Conservation (phyloP, 2,797 vertebrate genomes). For the Caiman crocodilus region DNA sequence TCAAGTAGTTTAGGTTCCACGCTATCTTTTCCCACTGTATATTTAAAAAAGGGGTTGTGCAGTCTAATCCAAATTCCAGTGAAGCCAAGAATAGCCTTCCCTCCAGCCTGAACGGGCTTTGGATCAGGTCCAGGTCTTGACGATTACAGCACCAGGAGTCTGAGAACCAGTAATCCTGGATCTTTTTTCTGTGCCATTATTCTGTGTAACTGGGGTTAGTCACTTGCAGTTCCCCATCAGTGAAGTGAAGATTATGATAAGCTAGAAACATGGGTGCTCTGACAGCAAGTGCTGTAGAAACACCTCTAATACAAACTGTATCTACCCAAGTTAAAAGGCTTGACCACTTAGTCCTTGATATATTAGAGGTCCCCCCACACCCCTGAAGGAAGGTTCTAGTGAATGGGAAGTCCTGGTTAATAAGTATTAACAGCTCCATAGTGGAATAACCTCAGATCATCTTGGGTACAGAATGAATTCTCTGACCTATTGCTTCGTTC, state of each 20-base stretch:
- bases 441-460: background rate
- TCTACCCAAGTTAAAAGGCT: background rate
- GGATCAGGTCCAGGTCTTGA: background rate
- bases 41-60: background rate
- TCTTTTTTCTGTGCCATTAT: background rate
- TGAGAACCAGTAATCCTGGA: background rate
- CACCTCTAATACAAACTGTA: background rate
- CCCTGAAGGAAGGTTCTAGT: background rate
- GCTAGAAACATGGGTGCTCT: too few relatives aligned
- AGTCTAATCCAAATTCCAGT: background rate
- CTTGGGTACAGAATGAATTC: background rate
- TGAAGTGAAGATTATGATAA: background rate
- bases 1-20: background rate
- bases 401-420: background rate
- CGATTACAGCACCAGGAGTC: too few relatives aligned
- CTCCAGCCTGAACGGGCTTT: background rate
- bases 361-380: background rate
- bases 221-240: background rate
- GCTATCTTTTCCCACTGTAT: background rate
- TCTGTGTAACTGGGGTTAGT: background rate
- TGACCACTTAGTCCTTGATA: background rate
- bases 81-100: background rate
- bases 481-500: accelerated
- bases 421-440: background rate
- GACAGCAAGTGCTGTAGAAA: background rate